phyloP scores from a whole-genome alignment of 2,113 vertebrate species.

The Lanius collurio region DNA sequence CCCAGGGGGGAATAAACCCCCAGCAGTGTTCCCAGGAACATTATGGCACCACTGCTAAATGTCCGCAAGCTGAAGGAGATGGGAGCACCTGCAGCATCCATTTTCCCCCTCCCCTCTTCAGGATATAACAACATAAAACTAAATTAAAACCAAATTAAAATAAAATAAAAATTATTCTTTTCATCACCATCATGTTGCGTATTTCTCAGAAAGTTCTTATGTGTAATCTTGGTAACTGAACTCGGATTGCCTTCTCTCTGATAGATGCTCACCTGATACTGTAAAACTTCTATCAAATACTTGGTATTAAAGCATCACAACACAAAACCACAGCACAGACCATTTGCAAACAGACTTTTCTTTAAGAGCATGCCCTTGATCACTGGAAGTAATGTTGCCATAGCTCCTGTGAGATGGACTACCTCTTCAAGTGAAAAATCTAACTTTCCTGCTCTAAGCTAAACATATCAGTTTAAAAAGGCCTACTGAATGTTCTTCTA shows the following conservation, averaged over 20 bases:
- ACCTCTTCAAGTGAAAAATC: not conserved
- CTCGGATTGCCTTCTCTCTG: not conserved
- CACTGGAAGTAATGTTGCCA: not conserved
- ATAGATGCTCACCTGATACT: conserved; percentile 30
- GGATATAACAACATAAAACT: not conserved
- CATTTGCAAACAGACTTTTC: not conserved
- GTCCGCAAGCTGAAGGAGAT: not conserved
- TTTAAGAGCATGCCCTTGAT: not conserved
- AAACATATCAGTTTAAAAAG: conserved; percentile 19
- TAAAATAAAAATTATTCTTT: not conserved
- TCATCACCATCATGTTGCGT: not conserved
- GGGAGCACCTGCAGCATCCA: not conserved
- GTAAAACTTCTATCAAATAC: conserved; percentile 57
- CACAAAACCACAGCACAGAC: not conserved
- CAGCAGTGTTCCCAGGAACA: not conserved
- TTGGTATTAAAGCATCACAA: not conserved
- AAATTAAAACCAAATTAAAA: not conserved
- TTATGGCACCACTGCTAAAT: not conserved
- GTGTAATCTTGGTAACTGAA: not conserved
- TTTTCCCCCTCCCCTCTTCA: not conserved
- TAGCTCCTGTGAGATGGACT: not conserved
- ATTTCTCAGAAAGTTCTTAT: not conserved
- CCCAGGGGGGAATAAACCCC: not conserved
- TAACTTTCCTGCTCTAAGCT: not conserved
- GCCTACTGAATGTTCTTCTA: conserved; percentile 34